Conservation (phyloP, 2,113 vertebrate species). For the Nestor notabilis region DNA sequence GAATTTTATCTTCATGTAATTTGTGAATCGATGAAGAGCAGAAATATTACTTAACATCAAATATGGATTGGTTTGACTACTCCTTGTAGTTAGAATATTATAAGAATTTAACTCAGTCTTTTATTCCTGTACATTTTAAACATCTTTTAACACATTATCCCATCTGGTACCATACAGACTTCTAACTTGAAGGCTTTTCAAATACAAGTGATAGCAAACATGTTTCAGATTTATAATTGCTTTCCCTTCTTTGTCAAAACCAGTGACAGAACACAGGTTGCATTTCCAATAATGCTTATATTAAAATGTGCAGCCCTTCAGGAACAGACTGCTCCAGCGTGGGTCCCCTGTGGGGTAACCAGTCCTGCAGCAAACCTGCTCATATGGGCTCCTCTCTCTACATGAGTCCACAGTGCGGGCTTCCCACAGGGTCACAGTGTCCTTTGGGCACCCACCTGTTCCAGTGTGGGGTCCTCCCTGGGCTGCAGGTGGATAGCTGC, state of each 20-base stretch:
- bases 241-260: background rate
- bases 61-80: background rate
- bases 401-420: background rate
- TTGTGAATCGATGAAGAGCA: background rate
- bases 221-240: background rate
- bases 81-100: background rate
- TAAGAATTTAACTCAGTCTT: background rate
- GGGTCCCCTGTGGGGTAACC: background rate
- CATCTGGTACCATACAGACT: background rate
- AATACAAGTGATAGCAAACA: background rate
- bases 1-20: background rate
- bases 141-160: background rate
- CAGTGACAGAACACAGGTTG: background rate
- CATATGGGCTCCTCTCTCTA: background rate
- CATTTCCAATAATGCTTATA: background rate
- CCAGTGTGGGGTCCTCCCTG: background rate
- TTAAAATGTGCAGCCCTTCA: background rate
- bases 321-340: background rate
- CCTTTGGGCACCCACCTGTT: background rate
- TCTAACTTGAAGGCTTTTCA: background rate
- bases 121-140: background rate
- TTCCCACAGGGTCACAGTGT: background rate
- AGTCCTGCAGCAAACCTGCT: background rate
- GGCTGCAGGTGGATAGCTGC: background rate
- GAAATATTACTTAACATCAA: background rate